Percentiles rank a stretch among this genome's conserved stretches.
phyloP scores from a whole-genome alignment of 1,140 invertebrate genomes.

The Atta cephalotes region DNA sequence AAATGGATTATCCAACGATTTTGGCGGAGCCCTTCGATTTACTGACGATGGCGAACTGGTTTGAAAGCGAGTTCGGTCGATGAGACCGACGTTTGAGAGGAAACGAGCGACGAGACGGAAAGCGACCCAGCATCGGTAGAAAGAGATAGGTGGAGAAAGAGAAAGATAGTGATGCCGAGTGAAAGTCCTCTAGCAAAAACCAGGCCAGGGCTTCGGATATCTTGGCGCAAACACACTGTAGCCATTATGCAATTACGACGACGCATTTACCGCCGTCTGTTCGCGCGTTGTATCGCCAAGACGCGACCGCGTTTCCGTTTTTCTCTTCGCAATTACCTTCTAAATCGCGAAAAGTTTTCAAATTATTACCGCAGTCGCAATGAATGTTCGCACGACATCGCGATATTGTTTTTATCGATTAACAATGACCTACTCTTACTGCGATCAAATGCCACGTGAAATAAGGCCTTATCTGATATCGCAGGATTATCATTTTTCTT shows the following conservation, averaged over 20 bases:
- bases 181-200: constrained; percentile 79
- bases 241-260: constrained; percentile 79
- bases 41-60: constrained; percentile 45
- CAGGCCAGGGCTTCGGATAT: constrained; percentile 80
- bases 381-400: constrained; percentile 4
- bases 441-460: background rate
- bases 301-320: constrained; percentile 60
- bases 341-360: constrained; percentile 77
- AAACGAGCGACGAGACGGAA: constrained; percentile 49
- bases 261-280: constrained; percentile 69
- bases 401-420: constrained; percentile 10
- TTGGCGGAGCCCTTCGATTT: constrained; percentile 44
- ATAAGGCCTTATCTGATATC: background rate
- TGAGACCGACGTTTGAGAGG: constrained; percentile 60
- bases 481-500: background rate
- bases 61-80: constrained; percentile 61
- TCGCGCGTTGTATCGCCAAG: constrained; percentile 11
- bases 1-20: constrained; percentile 53
- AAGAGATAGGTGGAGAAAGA: constrained; percentile 44
- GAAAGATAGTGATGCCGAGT: constrained; percentile 69
- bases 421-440: background rate
- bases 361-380: constrained; percentile 68
- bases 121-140: constrained; percentile 9
- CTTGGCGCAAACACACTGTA: constrained; percentile 70
- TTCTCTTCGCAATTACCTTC: constrained; percentile 72